Percentiles rank a stretch among this genome's conserved stretches.
These are phyloP conservation scores for Hermaeophaga mercurialis DNA, from an alignment of 2,888 invertebrate genomes.

Conservation along the genomic window DNA sequence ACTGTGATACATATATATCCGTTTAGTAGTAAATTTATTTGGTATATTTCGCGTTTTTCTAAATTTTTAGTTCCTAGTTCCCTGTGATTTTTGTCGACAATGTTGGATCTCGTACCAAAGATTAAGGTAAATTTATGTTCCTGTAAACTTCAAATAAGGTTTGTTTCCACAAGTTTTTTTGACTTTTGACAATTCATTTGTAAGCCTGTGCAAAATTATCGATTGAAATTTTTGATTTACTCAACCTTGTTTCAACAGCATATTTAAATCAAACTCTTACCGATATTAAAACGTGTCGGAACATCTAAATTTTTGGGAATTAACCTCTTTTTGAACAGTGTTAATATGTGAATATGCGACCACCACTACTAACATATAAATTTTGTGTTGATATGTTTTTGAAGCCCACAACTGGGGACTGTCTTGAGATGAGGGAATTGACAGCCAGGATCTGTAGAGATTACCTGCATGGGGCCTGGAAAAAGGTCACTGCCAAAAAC, in stretches of 20 bases:
- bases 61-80: slow-evolving; percentile 1
- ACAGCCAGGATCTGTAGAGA: slow-evolving; percentile 87
- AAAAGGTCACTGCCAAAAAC: slow-evolving; percentile 76
- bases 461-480: slow-evolving; percentile 90
- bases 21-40: neutral
- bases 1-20: slow-evolving; percentile 14
- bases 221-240: slow-evolving; percentile 27
- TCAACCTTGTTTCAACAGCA: neutral
- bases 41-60: neutral
- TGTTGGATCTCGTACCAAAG: slow-evolving; percentile 34
- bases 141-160: slow-evolving; percentile 15
- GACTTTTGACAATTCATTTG: slow-evolving; percentile 17
- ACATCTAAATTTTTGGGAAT: neutral
- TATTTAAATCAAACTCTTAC: neutral
- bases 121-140: slow-evolving; percentile 33
- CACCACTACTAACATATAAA: slow-evolving; percentile 30
- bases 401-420: slow-evolving; percentile 68
- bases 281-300: no score
- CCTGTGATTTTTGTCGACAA: slow-evolving; percentile 18
- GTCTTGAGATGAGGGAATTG: slow-evolving; percentile 78
- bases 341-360: slow-evolving; percentile 21
- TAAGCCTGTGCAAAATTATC: slow-evolving; percentile 40
- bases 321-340: slow-evolving; percentile 1
- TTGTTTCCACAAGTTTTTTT: slow-evolving; percentile 10
- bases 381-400: slow-evolving; percentile 43